Percentiles rank a stretch among this genome's conserved stretches.
Conservation (phyloP, 1,140 invertebrate species). For the Drosophila willistoni region DNA sequence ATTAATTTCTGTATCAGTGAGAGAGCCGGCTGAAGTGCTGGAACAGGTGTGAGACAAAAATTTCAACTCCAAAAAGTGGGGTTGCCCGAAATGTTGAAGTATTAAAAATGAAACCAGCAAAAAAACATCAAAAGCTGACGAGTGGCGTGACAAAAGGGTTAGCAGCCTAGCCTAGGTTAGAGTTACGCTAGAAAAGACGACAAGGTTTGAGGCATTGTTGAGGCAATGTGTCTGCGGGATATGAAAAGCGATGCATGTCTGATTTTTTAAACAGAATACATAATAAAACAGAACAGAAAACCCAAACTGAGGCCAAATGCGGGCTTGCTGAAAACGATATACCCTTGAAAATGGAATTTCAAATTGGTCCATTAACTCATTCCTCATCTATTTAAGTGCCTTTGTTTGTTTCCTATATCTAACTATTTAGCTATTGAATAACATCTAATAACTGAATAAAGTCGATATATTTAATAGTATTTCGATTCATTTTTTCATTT, state of each 20-base stretch:
- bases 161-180: slow-evolving; percentile 42
- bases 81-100: slow-evolving; percentile 21
- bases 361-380: no score
- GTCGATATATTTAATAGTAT: no score
- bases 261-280: slow-evolving; percentile 35
- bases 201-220: slow-evolving; percentile 14
- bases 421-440: no score
- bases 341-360: background rate
- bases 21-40: slow-evolving; percentile 58
- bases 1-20: slow-evolving; percentile 75
- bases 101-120: slow-evolving; percentile 80
- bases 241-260: slow-evolving; percentile 37
- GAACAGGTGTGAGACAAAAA: slow-evolving; percentile 40
- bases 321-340: background rate
- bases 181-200: slow-evolving; percentile 8
- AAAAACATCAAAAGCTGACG: slow-evolving; percentile 71
- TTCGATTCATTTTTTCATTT: no score
- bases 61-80: slow-evolving; percentile 34
- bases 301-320: background rate
- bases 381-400: no score
- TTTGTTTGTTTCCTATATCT: no score
- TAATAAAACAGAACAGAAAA: slow-evolving; percentile 19
- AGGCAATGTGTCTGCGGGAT: background rate
- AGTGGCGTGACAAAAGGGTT: slow-evolving; percentile 45
- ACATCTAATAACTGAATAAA: no score